Base-by-base conservation (phyloP, 1,140 invertebrate genomes). In the Drosophila cardini region DNA sequence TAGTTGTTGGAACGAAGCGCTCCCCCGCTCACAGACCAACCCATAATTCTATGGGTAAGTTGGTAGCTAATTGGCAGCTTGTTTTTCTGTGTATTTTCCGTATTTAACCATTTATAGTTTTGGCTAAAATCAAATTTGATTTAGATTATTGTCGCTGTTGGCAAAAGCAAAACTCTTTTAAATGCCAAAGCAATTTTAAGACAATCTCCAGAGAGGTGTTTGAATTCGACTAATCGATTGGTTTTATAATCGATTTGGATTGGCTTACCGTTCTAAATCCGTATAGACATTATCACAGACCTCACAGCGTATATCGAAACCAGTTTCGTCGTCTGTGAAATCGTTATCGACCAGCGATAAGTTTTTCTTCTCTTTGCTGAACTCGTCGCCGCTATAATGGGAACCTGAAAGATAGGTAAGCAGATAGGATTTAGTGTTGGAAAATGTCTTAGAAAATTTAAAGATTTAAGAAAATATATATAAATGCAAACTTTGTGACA, bases 251-350 rank as follows among this genome's bases (percentile, higher is more conserved):
- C 8, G 30, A 56, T 18, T 56, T 11, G 9, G 21, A 18, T 95
- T 96, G 13, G 18, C 95, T 96, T 93, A 96, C 96, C 94, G 92
- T 83, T 96, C 95, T 78, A 96, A 93, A 86, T 96, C 95, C 60
- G 93, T 93, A 91, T 95, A 96, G 38, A 94, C 94, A 90, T 95
- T 95, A 90, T 96, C 95, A 87, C 96, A 96, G 63, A 94, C 94
- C 42, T 94, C 93, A 84, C 96, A 96, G 72, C 95, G 93, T 32
- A 93, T 93, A 62, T 94, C 94, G 40, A 91, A 87, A 73, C 93
- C 93, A 71, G 94, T 93, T 57, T 95, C 94, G 48, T 95, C 94
- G 53, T 95, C 94, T 52, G 93, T 93, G 52, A 68, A 93, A 92
- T 63, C 93, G 91, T 57, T 94, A 93, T 68, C 94, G 91, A 52